Evolutionary conservation across 2,113 vertebrate species (phyloP), one percentile per base, ranked within the genome.

Genomic region (Brevimyrus niger): DNA sequence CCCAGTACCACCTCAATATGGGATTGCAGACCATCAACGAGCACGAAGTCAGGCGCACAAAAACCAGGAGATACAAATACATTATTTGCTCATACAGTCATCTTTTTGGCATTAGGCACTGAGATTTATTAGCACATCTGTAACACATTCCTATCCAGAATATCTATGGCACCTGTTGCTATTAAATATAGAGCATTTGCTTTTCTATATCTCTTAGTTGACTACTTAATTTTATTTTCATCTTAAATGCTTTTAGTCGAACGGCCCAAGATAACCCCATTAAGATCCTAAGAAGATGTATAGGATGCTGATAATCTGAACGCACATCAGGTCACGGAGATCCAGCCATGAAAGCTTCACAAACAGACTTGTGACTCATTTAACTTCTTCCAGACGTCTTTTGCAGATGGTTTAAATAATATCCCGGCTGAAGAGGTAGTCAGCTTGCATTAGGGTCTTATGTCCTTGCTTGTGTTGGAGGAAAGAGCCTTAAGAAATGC

Each of bases 291-390:
- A 86, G 44, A 47, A 50, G 21, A 50, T 86, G 83, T 86, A 27
- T 15, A 6, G 46, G 19, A 86, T n/a, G 23, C 44, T 48, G 83
- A 44, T 86, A 27, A 86, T 27, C 83, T 86, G 83, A n/a, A 48
- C 50, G n/a, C 38, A 46, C 80, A 23, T 44, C 44, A 44, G 35
- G 38, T 47, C 46, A 47, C 1, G 5, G 47, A 86, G 84, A 47
- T 38, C 85, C 85, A 87, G 27, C 50, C 38, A 51, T 87, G 38
- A 87, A 87, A 55, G 50, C n/a, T 87, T 87, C 85, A 87, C 85
- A 87, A 87, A 87, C 85, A 87, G 85, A 87, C 50, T 42, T 87
- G 85, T 87, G 31, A 87, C 50, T 87, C 53, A 50, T 87, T 87
- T 87, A 55, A 87, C 23, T 1, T 51, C 44, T 87, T 87, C 85